Evolutionary conservation across 2,113 vertebrate genomes (phyloP), one percentile per base, ranked within the genome.

Genomic region (Sturnus vulgaris): DNA sequence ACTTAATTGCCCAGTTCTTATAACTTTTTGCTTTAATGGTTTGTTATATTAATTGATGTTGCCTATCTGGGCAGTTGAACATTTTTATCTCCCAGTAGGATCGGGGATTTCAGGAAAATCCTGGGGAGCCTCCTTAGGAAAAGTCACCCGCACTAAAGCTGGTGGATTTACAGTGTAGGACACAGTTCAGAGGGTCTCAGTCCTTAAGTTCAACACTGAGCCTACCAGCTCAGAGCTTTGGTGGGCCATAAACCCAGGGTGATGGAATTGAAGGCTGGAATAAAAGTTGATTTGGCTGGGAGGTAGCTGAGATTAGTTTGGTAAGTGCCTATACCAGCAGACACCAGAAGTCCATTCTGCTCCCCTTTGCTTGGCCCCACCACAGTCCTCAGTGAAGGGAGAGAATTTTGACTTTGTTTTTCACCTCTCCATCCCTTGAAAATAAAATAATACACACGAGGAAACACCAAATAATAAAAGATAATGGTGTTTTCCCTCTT

Each of bases 361-460:
- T 81, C 33, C 5, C 4, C 4, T 24, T 68, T 66, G 6, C 39
- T 60, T 53, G 75, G n/a, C 18, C 10, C 15, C 24, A 52, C 37
- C 47, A 20, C 20, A 30, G 20, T 22, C 9, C 44, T 47, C 0
- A 0, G 21, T 56, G 52, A 71, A 9, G 7, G 21, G 27, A 73
- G 35, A 40, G n/a, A 71, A n/a, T 46, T 79, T 78, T 68, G 25
- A 33, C 40, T 85, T 85, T 40, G 9, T 13, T 1, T 15, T 88
- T 91, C 39, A 59, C 17, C 7, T 77, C 27, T 60, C 11, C 37
- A 60, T 23, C 21, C 37, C 21, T 68, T 52, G 82, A 50, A 76
- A 66, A 59, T 11, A 61, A 69, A 80, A 71, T 42, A 46, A 85
- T 23, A 49, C 22, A 37, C 22, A 7, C 7, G 22, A 18, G 17